Conservation (phyloP, 2,888 invertebrate genomes). For the Chromoteleia sp. region DNA sequence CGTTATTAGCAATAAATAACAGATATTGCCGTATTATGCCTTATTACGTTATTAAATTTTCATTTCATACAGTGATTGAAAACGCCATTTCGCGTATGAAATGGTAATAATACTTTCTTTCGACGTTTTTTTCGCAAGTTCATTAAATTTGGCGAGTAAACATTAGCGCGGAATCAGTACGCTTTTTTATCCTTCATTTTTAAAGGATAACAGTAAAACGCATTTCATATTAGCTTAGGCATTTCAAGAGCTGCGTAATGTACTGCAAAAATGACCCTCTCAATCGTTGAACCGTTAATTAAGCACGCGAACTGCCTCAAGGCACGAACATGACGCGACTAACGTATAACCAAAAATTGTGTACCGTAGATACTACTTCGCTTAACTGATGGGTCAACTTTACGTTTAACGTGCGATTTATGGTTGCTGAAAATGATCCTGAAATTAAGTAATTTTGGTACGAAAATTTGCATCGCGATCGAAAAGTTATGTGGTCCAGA, state of each 20-base stretch:
- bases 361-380: conserved; percentile 31
- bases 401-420: conserved; percentile 43
- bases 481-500: conserved; percentile 9
- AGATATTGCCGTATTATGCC: not conserved
- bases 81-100: not conserved
- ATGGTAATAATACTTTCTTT: not conserved
- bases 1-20: conserved; percentile 7
- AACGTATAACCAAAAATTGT: conserved; percentile 67
- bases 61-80: not conserved
- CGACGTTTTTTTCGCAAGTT: not conserved
- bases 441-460: conserved; percentile 49
- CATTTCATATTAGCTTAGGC: conserved; percentile 60
- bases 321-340: conserved; percentile 68
- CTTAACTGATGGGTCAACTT: conserved; percentile 58
- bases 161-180: conserved; percentile 30
- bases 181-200: conserved; percentile 42
- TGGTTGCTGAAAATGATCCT: conserved; percentile 33
- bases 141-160: conserved; percentile 22
- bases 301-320: conserved; percentile 69
- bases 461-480: conserved; percentile 10
- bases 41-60: conserved; percentile 14
- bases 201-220: conserved; percentile 64
- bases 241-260: conserved; percentile 68
- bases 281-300: conserved; percentile 70
- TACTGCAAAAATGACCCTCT: conserved; percentile 67